Percentiles rank a stretch among this genome's conserved stretches.
These are phyloP conservation scores for Campylomormyrus tamandua DNA, from an alignment of 2,113 vertebrate genomes.

Conservation along the genomic window DNA sequence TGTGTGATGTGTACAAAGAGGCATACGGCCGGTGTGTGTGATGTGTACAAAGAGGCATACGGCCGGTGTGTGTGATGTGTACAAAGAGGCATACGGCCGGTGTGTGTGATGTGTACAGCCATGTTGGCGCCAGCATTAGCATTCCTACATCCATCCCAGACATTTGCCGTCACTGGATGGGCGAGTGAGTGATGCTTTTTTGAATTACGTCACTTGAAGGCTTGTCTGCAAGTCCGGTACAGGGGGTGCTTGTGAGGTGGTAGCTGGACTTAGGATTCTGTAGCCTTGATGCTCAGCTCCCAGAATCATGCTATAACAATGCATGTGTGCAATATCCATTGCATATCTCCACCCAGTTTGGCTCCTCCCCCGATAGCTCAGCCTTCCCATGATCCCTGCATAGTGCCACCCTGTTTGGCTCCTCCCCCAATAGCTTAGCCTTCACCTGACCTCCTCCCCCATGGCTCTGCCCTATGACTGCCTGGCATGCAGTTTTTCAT, in stretches of 20 bases:
- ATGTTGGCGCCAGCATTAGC: neutral
- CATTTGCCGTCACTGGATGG: neutral
- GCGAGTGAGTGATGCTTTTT: neutral
- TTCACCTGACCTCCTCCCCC: neutral
- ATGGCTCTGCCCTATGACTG: neutral
- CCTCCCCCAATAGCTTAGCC: neutral
- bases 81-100: no score
- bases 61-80: neutral
- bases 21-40: no score
- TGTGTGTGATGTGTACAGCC: neutral
- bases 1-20: neutral
- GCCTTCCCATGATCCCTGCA: neutral
- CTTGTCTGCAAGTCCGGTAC: neutral
- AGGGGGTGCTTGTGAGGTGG: neutral
- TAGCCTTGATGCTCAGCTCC: neutral
- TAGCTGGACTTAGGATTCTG: neutral
- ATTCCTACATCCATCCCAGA: neutral
- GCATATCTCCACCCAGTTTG: neutral
- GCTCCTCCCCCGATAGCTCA: neutral
- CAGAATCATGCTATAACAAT: neutral
- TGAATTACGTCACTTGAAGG: constrained; percentile 19
- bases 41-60: neutral
- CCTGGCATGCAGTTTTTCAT: neutral
- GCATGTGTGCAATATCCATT: neutral
- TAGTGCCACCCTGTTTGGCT: no score